Percentiles rank a stretch among this genome's conserved stretches.
phyloP scores from a whole-genome alignment of 2,888 invertebrate species.

The Ectropis crepuscularia region DNA sequence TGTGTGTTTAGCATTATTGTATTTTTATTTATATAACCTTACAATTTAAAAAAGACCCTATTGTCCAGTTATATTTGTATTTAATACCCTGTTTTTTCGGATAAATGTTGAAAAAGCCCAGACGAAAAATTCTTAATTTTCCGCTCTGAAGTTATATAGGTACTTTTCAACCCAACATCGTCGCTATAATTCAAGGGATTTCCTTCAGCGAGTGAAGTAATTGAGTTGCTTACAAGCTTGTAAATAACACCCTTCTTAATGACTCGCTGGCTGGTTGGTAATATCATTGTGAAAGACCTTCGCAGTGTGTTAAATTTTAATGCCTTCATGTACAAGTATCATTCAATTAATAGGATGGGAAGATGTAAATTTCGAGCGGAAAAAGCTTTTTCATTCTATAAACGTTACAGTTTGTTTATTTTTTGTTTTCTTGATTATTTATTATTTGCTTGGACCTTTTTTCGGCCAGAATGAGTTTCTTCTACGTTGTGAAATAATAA shows the following conservation, averaged over 20 bases:
- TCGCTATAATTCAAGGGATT: conserved; percentile 47
- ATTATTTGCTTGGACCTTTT: no score
- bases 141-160: not conserved
- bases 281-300: conserved; percentile 26
- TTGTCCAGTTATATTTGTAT: no score
- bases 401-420: no score
- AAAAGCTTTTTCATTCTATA: not conserved
- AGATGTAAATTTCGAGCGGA: not conserved
- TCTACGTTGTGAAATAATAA: no score
- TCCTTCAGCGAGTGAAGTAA: conserved; percentile 36
- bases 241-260: conserved; percentile 38
- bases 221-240: conserved; percentile 45
- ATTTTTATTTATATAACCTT: no score
- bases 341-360: not conserved
- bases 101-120: no score
- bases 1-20: no score
- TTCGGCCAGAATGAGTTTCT: no score
- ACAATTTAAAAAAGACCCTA: no score
- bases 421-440: no score
- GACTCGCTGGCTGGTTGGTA: conserved; percentile 29
- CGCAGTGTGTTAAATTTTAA: conserved; percentile 7
- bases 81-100: no score
- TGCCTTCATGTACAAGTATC: not conserved
- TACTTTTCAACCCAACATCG: conserved; percentile 15
- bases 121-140: not conserved